phyloP scores from a whole-genome alignment of 2,113 vertebrate genomes.

The Chionis minor region DNA sequence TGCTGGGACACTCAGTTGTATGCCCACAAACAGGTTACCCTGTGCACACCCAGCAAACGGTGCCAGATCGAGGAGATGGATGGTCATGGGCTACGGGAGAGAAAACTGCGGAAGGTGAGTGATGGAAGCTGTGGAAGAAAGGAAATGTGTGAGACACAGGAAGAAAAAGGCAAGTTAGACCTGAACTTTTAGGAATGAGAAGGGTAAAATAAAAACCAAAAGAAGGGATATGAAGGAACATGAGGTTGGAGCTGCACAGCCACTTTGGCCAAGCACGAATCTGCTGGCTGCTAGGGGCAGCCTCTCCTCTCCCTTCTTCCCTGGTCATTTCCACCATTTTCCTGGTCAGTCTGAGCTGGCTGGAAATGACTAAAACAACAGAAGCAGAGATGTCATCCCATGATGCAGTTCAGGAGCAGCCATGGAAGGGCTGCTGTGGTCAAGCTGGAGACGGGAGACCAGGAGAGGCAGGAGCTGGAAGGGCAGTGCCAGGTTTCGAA shows the following conservation, averaged over 20 bases:
- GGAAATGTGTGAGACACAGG: rapidly evolving
- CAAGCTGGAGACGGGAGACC: background rate
- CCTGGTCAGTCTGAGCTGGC: background rate
- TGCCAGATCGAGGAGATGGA: background rate
- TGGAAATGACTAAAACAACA: background rate
- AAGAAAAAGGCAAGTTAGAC: background rate
- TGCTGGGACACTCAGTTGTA: rapidly evolving
- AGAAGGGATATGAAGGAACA: background rate
- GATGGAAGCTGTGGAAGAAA: background rate
- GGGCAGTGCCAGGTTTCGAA: rapidly evolving
- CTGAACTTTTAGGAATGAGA: background rate
- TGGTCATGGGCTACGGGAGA: background rate
- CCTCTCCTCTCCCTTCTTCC: background rate
- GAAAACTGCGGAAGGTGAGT: background rate
- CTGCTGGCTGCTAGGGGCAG: background rate
- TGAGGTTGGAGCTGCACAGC: background rate
- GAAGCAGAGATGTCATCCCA: background rate
- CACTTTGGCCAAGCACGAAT: background rate
- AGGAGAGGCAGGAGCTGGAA: rapidly evolving
- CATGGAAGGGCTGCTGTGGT: background rate
- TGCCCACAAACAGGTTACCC: background rate
- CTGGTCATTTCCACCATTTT: rapidly evolving
- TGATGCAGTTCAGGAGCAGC: background rate
- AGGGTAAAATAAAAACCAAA: background rate
- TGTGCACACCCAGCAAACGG: rapidly evolving